Base-by-base conservation (phyloP, 2,888 invertebrate species). In the Acanthosoma haemorrhoidale region DNA sequence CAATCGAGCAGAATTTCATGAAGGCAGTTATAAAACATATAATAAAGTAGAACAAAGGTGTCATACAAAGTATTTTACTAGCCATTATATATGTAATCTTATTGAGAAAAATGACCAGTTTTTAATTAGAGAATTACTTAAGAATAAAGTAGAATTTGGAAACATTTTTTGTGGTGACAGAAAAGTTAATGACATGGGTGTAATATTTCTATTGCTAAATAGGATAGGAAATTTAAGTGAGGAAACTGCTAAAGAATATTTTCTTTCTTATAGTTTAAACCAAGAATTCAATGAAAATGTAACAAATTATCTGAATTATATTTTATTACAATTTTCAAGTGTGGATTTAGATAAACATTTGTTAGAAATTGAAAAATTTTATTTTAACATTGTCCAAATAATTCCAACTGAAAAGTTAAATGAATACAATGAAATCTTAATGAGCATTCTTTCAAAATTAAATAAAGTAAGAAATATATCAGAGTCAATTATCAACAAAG, bases 161-260 rank as follows among this genome's bases (percentile, higher is more conserved):
- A 36, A 32, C 18, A 18, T 60, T 5, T 34, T 60, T 16, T 18
- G 18, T 21, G 5, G 6, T 18, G 5, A 32, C 18, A 18, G 16
- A 16, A 34, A 4, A 8, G 16, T 36, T 18, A 60, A 71, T 58
- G 29, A 59, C 13, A 68, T 71, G 61, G 32, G 83, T 67, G 76
- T 84, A 70, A 80, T 84, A 18, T 79, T 83, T 1, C 81, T 79
- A 78, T 78, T 83, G 75, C 74, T 84, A 64, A 78, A 79, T 4
- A 80, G 79, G 68, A 75, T 83, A 15, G 83, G 82, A 80, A 58
- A 77, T 76, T 75, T 75, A 15, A 51, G 71, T n/a, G 77, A 77
- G 51, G 38, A 43, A 41, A 68, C 70, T 31, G 72, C 72, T 9
- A 76, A 75, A 72, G 72, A 70, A 32, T 64, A 70, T 36, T 63